A percentile compares a stretch with the other conserved stretches of the same genome.
Evolutionary conservation across 92 coral and sea anemone genomes (phyloP).

Genomic region (Isaurus tuberculatus): DNA sequence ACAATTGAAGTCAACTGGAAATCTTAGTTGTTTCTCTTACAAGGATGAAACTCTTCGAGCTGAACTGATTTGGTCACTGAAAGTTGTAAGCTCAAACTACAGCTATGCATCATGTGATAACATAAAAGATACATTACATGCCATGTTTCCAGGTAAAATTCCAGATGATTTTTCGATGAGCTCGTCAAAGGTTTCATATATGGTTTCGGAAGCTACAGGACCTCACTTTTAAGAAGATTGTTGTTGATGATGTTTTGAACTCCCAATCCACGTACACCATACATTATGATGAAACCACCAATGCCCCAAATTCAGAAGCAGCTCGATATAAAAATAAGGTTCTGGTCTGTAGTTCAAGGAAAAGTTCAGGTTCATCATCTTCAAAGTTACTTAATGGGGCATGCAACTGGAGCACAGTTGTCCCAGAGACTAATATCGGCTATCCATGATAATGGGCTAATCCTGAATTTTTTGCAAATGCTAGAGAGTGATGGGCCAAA

Average conservation of each 20-base stretch:
- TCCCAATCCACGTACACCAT: neutral
- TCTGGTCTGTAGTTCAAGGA: slow-evolving; percentile 53
- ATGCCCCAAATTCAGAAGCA: slow-evolving; percentile 32
- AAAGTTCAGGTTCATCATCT: slow-evolving; percentile 60
- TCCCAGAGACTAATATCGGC: slow-evolving; percentile 40
- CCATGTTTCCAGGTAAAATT: slow-evolving; percentile 61
- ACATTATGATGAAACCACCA: slow-evolving; percentile 23
- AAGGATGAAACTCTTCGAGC: slow-evolving; percentile 40
- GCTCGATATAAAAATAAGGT: neutral
- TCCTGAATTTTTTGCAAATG: neutral
- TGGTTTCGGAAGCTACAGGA: slow-evolving; percentile 55
- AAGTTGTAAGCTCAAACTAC: slow-evolving; percentile 53
- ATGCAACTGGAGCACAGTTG: slow-evolving; percentile 29
- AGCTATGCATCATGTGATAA: slow-evolving; percentile 49
- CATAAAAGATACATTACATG: slow-evolving; percentile 34
- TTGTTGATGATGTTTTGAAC: slow-evolving; percentile 48
- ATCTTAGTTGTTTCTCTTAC: slow-evolving; percentile 38
- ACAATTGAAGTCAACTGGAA: slow-evolving; percentile 37
- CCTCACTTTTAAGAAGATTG: slow-evolving; percentile 31
- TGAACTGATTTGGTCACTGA: slow-evolving; percentile 48
- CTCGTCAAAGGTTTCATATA: slow-evolving; percentile 53
- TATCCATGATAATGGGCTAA: slow-evolving; percentile 56
- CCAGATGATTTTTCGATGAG: slow-evolving; percentile 59
- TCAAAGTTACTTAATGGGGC: slow-evolving; percentile 49
- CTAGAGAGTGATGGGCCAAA: neutral